Evolutionary conservation across 2,797 vertebrate species (phyloP), one percentile per base, ranked within the genome.

Genomic region (Macrochelys suwanniensis): DNA sequence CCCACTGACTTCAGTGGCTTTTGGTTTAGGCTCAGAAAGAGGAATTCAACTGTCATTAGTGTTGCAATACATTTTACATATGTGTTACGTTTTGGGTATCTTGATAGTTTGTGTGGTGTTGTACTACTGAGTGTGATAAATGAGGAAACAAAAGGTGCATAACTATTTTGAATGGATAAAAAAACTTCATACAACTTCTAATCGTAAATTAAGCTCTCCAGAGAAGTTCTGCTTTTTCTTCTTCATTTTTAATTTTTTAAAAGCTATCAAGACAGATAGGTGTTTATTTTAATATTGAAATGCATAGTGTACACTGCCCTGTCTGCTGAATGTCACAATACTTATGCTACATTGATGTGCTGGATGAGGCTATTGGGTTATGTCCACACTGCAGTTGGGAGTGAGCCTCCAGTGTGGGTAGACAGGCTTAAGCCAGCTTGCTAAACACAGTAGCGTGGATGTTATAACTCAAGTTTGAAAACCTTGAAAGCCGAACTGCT

Each of bases 261-360:
- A 61, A 54, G 10, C 31, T 57, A 57, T 33, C 6, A 65, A n/a
- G 59, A 17, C 31, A 61, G 59, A 61, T 7, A 16, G 31, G 19
- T 42, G 21, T n/a, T 37, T 74, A 25, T 74, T 74, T 74, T 42
- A 74, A 25, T 45, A 74, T 37, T 68, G 19, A 68, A 68, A 68
- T 16, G 16, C 13, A 68, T 37, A 68, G 16, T 37, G 65, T 77
- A 78, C 11, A 82, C n/a, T 57, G 21, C 54, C 71, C 23, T 33
- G n/a, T 59, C 85, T 89, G 25, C 19, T 6, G 6, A 49, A 5
- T 79, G 45, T 5, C 37, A 80, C 6, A 91, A 26, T 92, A 51
- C 0, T 0, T 50, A 47, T n/a, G 2, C 9, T 49, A 1, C 88
- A 6, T 57, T 81, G 16, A 54, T 76, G 26, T 1, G 85, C 42